These are phyloP conservation scores for Oncopodura yosiiana DNA, from an alignment of 1,140 invertebrate species.

Conservation along the genomic window DNA sequence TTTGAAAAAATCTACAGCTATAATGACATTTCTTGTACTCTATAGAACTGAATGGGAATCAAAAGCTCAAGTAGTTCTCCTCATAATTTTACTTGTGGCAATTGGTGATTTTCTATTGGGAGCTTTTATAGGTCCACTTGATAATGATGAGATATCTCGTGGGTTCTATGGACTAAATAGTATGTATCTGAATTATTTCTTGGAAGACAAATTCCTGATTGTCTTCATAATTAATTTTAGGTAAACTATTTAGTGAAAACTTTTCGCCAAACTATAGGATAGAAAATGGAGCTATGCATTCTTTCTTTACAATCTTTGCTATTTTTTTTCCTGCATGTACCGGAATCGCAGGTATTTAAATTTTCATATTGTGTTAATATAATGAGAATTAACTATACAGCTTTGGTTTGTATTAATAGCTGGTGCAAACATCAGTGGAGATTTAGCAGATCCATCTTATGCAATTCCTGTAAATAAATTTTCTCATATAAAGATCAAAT, in stretches of 20 bases:
- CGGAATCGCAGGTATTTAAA: conserved; percentile 37
- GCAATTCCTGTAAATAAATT: conserved; percentile 27
- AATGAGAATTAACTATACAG: too few relatives aligned
- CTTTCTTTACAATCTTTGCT: conserved; percentile 85
- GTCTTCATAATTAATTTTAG: conserved; percentile 14
- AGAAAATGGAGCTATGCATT: conserved; percentile 34
- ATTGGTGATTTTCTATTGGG: conserved; percentile 47
- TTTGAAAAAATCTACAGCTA: too few relatives aligned
- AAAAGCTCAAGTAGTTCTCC: conserved; percentile 46
- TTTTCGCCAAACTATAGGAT: conserved; percentile 41
- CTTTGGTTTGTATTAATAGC: too few relatives aligned
- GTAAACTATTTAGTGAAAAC: conserved; percentile 41
- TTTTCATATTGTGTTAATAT: too few relatives aligned
- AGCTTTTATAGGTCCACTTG: conserved; percentile 44
- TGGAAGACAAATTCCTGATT: neutral
- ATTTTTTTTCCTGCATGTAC: conserved; percentile 62
- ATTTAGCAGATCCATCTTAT: too few relatives aligned
- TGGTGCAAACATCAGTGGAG: conserved; percentile 51
- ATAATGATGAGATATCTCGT: conserved; percentile 39
- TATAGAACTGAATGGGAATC: conserved; percentile 48
- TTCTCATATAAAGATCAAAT: neutral
- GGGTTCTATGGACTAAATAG: conserved; percentile 47
- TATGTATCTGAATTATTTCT: conserved; percentile 36
- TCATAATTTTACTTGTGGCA: conserved; percentile 46
- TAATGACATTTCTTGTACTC: conserved; percentile 40